phyloP scores from a whole-genome alignment of 2,797 vertebrate genomes.

The Epinephelus malabaricus region DNA sequence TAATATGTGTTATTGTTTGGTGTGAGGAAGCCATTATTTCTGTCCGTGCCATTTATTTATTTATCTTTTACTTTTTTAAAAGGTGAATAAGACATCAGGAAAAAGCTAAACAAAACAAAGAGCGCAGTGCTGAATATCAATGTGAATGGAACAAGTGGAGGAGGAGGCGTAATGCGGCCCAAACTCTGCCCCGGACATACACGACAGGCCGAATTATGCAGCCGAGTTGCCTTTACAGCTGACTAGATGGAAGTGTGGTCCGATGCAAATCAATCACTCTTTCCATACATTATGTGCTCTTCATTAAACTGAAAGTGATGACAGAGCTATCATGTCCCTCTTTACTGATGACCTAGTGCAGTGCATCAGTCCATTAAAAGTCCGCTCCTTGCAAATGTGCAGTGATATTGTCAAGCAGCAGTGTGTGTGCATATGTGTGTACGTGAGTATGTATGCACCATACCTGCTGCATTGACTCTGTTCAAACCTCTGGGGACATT shows the following conservation, averaged over 20 bases:
- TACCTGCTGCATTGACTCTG: slow-evolving; percentile 87
- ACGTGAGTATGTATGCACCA: slow-evolving; percentile 19
- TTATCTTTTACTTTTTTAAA: slow-evolving; percentile 48
- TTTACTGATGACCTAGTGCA: slow-evolving; percentile 78
- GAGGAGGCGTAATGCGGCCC: slow-evolving; percentile 3
- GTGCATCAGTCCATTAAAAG: slow-evolving; percentile 81
- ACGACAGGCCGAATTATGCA: slow-evolving; percentile 28
- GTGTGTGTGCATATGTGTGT: slow-evolving; percentile 3
- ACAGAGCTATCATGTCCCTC: slow-evolving; percentile 73
- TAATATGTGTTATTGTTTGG: slow-evolving; percentile 68
- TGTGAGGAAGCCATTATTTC: slow-evolving; percentile 64
- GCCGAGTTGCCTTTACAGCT: slow-evolving; percentile 49
- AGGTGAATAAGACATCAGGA: slow-evolving; percentile 57
- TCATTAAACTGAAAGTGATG: slow-evolving; percentile 81
- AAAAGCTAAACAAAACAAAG: slow-evolving; percentile 46
- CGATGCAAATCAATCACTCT: slow-evolving; percentile 70
- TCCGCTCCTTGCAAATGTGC: slow-evolving; percentile 73
- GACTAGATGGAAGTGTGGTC: slow-evolving; percentile 55
- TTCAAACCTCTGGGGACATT: slow-evolving; percentile 79
- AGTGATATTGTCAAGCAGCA: slow-evolving; percentile 33
- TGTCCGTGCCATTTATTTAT: slow-evolving; percentile 55
- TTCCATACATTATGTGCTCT: slow-evolving; percentile 72
- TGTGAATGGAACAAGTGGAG: slow-evolving; percentile 48
- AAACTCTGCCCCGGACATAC: slow-evolving; percentile 30
- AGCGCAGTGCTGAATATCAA: slow-evolving; percentile 64